Evolutionary conservation across 2,113 vertebrate species (phyloP).

Genomic region (Sorex fumeus): DNA sequence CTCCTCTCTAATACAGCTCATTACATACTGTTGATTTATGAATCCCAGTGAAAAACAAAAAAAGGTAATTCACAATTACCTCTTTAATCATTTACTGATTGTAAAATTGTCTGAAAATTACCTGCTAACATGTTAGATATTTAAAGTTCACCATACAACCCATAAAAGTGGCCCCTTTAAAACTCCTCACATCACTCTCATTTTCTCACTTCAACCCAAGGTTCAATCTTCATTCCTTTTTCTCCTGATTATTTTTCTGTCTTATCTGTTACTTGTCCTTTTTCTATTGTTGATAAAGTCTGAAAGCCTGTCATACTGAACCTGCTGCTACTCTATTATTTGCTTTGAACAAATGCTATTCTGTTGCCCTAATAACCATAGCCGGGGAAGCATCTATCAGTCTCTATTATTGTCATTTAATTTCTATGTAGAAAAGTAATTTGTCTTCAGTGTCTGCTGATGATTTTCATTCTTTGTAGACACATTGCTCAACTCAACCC

Average conservation of each 20-base stretch:
- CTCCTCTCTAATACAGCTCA: constrained; percentile 20
- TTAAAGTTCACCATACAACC: neutral
- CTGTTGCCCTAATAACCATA: constrained; percentile 66
- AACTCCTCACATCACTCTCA: neutral
- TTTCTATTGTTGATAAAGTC: constrained; percentile 40
- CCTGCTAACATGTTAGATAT: constrained; percentile 13
- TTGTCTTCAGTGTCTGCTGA: constrained; percentile 54
- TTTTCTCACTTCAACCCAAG: neutral
- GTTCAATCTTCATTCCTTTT: constrained; percentile 29
- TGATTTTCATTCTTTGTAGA: constrained; percentile 63
- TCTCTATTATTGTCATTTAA: constrained; percentile 73
- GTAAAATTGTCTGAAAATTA: constrained; percentile 12
- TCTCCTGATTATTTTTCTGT: constrained; percentile 56
- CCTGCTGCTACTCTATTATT: constrained; percentile 58
- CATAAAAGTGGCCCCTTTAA: constrained; percentile 11
- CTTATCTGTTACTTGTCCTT: constrained; percentile 1
- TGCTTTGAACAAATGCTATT: constrained; percentile 73
- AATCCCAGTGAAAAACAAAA: constrained; percentile 49
- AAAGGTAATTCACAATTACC: neutral
- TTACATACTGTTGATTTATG: neutral
- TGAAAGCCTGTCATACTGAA: constrained; percentile 65
- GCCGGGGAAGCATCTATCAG: constrained; percentile 62
- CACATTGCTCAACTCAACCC: constrained; percentile 48
- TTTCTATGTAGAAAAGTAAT: constrained; percentile 77
- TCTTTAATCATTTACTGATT: neutral